phyloP scores from a whole-genome alignment of 2,888 invertebrate genomes.

The Ichneumoninae sp. region DNA sequence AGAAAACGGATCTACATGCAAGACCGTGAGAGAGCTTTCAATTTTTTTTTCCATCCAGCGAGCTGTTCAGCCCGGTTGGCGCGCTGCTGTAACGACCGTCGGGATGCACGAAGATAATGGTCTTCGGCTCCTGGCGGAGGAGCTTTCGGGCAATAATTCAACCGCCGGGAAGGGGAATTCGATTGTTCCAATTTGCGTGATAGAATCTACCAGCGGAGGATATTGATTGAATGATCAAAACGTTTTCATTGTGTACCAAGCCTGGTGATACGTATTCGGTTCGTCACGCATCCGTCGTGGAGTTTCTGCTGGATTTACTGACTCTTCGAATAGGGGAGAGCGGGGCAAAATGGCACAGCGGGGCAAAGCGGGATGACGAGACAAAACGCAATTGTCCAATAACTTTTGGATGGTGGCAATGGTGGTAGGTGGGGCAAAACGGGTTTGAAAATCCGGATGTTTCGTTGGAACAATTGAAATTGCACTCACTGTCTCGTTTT shows the following conservation, averaged over 20 bases:
- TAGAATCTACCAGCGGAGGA: neutral
- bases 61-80: conserved; percentile 34
- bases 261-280: neutral
- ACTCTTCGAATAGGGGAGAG: neutral
- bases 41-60: conserved; percentile 46
- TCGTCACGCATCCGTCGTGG: too few species aligned
- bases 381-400: too few species aligned
- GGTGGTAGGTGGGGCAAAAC: too few species aligned
- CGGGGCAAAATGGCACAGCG: too few species aligned
- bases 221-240: conserved; percentile 39
- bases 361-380: too few species aligned
- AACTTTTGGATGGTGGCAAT: too few species aligned
- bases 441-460: too few species aligned
- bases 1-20: neutral
- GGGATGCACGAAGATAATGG: conserved; percentile 39
- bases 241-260: neutral
- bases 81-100: conserved; percentile 28
- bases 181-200: conserved; percentile 51
- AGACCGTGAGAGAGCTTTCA: conserved; percentile 45
- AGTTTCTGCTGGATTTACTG: neutral
- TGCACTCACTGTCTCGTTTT: too few species aligned
- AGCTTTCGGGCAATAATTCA: conserved; percentile 29
- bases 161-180: conserved; percentile 16
- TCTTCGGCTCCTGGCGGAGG: neutral
- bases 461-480: too few species aligned